Evolutionary conservation across 1,140 invertebrate genomes (phyloP), one percentile per base, ranked within the genome.

Genomic region (Olivierus martensii): DNA sequence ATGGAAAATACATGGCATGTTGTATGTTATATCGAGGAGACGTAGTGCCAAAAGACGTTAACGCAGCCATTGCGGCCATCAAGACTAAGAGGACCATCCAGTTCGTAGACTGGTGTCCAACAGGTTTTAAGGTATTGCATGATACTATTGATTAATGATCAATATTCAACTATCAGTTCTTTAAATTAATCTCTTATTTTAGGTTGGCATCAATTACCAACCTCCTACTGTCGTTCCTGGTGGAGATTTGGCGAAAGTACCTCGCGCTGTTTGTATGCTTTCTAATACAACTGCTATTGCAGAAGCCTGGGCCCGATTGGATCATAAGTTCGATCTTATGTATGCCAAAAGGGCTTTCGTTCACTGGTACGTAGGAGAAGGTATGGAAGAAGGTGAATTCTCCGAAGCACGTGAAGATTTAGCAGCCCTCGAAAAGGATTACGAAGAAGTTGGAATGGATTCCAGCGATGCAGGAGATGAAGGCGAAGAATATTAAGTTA

Each of bases 211-310:
- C 54, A 87, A 87, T 75, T 84, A 88, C 69, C 84, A 88, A 66
- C 84, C 84, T 41, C 83, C 83, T 11, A 84, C 82, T 57, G 82
- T 83, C 22, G 83, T 88, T 49, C 82, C 84, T 45, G 83, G 82
- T n/a, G 83, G 84, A 46, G 85, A 89, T 69, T 69, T 89, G 59
- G 86, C 85, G 21, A 85, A 85, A 67, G 83, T 87, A 7, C 82
- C 84, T 65, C 75, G 84, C 56, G 84, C 85, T 7, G 83, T 88
- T 4, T 88, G 84, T 67, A 85, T 88, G 83, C 67, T 79, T 46
- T 74, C 73, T 52, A 77, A 78, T 65, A 79, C 74, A 4, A 78
- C 77, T 0, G 80, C 83, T 22, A 79, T 88, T 47, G 82, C 82
- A 12, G 87, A 92, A 64, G 74, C 76, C 3, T 79, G 77, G 77